Percentiles rank a stretch among this genome's conserved stretches.
phyloP scores from a whole-genome alignment of 2,797 vertebrate species.

The Phoeniculus purpureus region DNA sequence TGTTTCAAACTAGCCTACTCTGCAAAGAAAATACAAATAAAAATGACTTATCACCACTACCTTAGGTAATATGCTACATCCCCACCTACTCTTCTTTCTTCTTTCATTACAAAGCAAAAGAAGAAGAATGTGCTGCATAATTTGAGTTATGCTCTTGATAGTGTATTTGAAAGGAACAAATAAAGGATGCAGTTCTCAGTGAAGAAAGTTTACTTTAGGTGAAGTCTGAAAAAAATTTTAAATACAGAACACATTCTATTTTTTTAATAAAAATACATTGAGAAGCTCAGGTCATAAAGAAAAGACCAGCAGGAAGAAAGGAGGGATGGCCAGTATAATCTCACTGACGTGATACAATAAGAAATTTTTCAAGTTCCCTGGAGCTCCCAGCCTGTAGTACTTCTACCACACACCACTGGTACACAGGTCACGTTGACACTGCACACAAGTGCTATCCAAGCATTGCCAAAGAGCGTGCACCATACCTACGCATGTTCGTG shows the following conservation, averaged over 20 bases:
- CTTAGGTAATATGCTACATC: neutral
- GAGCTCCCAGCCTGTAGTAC: neutral
- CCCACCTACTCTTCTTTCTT: neutral
- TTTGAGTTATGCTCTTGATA: neutral
- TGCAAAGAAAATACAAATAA: neutral
- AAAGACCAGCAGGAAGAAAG: neutral
- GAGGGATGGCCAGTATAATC: neutral
- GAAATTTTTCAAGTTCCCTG: neutral
- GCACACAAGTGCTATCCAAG: neutral
- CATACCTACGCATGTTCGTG: fast-evolving
- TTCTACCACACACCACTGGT: fast-evolving
- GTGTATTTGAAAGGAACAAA: neutral
- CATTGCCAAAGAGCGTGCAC: neutral
- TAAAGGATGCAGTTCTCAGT: neutral
- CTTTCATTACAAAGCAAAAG: neutral
- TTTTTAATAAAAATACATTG: too few species aligned
- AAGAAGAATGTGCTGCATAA: neutral
- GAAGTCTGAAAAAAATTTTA: neutral
- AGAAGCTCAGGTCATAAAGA: neutral
- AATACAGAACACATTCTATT: neutral
- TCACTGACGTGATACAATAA: neutral
- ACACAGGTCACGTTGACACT: fast-evolving
- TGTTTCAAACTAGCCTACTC: neutral
- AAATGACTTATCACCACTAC: neutral
- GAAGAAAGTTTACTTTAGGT: neutral